phyloP scores from a whole-genome alignment of 2,888 invertebrate species.

The Catotricha subobsoleta region DNA sequence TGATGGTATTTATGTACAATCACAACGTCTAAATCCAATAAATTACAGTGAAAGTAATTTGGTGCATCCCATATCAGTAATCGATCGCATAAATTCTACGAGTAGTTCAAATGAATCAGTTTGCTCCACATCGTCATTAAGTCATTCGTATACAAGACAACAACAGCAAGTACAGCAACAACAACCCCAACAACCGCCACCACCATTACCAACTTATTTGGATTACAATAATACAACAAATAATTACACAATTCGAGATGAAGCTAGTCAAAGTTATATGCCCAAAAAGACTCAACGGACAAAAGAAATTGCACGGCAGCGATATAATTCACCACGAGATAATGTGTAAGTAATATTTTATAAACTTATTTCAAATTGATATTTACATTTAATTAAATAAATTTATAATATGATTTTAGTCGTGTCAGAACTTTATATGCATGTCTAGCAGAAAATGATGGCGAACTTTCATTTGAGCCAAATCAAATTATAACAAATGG shows the following conservation, averaged over 20 bases:
- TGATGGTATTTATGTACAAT: slow-evolving; percentile 8
- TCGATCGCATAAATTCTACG: slow-evolving; percentile 31
- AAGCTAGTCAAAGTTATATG: slow-evolving; percentile 16
- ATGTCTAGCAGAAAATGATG: slow-evolving; percentile 90
- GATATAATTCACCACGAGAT: slow-evolving; percentile 8
- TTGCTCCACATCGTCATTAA: slow-evolving; percentile 45
- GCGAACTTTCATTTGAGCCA: slow-evolving; percentile 93
- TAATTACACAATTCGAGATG: not conserved
- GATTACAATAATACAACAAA: slow-evolving; percentile 2
- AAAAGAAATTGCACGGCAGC: slow-evolving; percentile 22
- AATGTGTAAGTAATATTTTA: slow-evolving; percentile 10
- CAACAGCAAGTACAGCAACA: not conserved
- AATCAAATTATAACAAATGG: slow-evolving; percentile 97
- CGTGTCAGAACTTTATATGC: slow-evolving; percentile 88
- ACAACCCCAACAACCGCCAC: not conserved
- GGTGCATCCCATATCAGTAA: slow-evolving; percentile 10
- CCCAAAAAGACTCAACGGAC: slow-evolving; percentile 41
- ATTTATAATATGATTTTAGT: slow-evolving; percentile 29
- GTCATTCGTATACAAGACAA: slow-evolving; percentile 30
- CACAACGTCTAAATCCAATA: slow-evolving; percentile 7
- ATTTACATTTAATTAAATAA: slow-evolving; percentile 1
- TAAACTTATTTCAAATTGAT: not conserved
- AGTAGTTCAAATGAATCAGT: slow-evolving; percentile 79
- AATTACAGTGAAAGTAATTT: slow-evolving; percentile 9
- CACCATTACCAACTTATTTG: slow-evolving; percentile 2